Evolutionary conservation across 2,888 invertebrate genomes (phyloP), one percentile per base, ranked within the genome.

Genomic region (Parasteatoda lunata): DNA sequence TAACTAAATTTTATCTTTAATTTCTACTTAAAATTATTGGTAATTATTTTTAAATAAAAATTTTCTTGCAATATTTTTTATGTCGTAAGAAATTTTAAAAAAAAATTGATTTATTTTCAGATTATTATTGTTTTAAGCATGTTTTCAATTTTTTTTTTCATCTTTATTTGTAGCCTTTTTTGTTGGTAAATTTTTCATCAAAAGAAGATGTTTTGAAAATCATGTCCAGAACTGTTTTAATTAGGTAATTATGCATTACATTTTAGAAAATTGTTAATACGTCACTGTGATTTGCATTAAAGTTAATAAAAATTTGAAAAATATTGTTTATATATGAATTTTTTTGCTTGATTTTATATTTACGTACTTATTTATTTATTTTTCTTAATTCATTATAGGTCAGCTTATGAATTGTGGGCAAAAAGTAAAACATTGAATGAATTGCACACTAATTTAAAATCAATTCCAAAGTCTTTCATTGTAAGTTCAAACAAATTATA

Each of bases 371-470:
- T 51, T 11, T 51, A n/a, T 71, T 49, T 49, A 51, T n/a, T 45
- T 66, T 66, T 45, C 4, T 8, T 6, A 69, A 69, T 45, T 8
- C 11, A 71, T 71, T 76, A 5, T 52, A 88, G 88, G 47, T 88
- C 88, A 65, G 88, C 88, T n/a, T 88, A 88, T 79, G 88, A 88
- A 76, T 65, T 88, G 4, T 88, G 88, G 88, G 83, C 81, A 9
- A 75, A 76, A 52, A 73, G 83, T 47, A 77, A 71, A 79, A 79
- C 83, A 15, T 47, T 79, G 7, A n/a, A 70, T 4, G 75, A 75
- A 3, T 66, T 88, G 47, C 83, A 88, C 52, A 45, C 48, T 6
- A 51, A 83, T 9, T 49, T 88, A n/a, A 78, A 66, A 76, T 66
- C 4, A 11, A 13, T 88, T 47, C 88, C 88, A 5, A 77, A 78